phyloP scores from a whole-genome alignment of 1,140 invertebrate genomes.

The Pachypeltis micranthus region DNA sequence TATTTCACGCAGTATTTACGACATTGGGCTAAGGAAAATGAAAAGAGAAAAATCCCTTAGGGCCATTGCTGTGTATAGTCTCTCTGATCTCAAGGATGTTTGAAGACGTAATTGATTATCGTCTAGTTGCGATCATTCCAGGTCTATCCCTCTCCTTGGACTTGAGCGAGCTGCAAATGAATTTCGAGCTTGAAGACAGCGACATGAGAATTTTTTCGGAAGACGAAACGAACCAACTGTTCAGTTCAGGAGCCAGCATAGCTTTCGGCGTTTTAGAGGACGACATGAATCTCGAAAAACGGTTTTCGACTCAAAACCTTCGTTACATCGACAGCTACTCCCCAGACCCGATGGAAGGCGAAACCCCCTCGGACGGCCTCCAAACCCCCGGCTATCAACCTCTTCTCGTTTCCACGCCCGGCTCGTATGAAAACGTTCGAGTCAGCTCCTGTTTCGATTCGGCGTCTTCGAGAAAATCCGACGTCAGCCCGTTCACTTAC shows the following conservation, averaged over 20 bases:
- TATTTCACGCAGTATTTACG: no score
- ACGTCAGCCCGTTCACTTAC: slow-evolving; percentile 18
- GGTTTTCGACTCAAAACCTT: slow-evolving; percentile 40
- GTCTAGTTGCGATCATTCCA: no score
- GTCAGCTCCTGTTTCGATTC: not conserved
- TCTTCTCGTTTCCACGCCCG: slow-evolving; percentile 14
- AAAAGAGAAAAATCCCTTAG: no score
- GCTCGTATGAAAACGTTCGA: slow-evolving; percentile 17
- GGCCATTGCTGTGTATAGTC: not conserved
- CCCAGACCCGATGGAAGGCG: slow-evolving; percentile 33
- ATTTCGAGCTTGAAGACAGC: slow-evolving; percentile 70
- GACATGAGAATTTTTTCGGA: slow-evolving; percentile 78
- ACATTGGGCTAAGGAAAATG: no score
- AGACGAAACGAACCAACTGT: slow-evolving; percentile 48
- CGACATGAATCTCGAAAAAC: slow-evolving; percentile 15
- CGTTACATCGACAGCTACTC: slow-evolving; percentile 45
- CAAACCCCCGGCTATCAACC: slow-evolving; percentile 19
- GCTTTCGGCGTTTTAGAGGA: slow-evolving; percentile 3
- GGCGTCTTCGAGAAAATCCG: slow-evolving; percentile 6
- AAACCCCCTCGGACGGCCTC: slow-evolving; percentile 20
- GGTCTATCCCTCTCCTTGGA: slow-evolving; percentile 44
- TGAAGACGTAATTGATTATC: not conserved
- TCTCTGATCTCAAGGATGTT: not conserved
- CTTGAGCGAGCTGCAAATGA: slow-evolving; percentile 66
- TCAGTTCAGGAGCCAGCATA: slow-evolving; percentile 23